Percentiles rank a stretch among this genome's conserved stretches.
These are phyloP conservation scores for Plotosus lineatus DNA, from an alignment of 2,113 vertebrate genomes.

Conservation along the genomic window DNA sequence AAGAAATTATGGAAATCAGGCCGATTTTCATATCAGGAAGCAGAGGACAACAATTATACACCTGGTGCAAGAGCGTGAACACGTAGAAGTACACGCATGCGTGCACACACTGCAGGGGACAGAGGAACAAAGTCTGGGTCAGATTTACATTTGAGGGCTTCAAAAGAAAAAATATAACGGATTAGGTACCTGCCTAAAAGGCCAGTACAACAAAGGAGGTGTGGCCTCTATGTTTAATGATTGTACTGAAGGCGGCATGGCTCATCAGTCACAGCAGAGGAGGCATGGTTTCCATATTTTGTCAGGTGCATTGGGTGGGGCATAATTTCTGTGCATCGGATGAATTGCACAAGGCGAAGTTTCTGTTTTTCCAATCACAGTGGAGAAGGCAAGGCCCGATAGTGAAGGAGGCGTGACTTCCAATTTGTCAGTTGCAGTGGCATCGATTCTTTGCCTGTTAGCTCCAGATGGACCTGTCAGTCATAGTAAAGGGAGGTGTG, in stretches of 20 bases:
- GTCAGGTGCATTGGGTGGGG: not conserved
- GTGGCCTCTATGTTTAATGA: not conserved
- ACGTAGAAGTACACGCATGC: not conserved
- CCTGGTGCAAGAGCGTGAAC: conserved; percentile 24
- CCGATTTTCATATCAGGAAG: conserved; percentile 46
- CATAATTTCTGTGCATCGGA: not conserved
- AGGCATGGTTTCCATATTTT: not conserved
- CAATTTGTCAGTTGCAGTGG: not conserved
- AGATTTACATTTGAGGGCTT: conserved; percentile 30
- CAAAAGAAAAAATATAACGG: conserved; percentile 20
- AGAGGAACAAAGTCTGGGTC: conserved; percentile 17
- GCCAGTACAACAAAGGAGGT: not conserved
- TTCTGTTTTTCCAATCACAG: not conserved
- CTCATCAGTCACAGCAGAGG: not conserved
- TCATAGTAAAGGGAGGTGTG: not conserved
- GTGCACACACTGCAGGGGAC: not conserved
- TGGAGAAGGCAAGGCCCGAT: not conserved
- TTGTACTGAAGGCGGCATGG: not conserved
- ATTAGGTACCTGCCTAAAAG: not conserved
- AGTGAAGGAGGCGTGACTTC: not conserved
- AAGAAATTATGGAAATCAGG: conserved; percentile 49
- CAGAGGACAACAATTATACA: conserved; percentile 49
- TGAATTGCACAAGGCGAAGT: not conserved
- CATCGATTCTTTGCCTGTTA: not conserved
- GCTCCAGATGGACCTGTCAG: not conserved